Conservation (phyloP, 2,888 invertebrate species). For the Epinotia bilunana region DNA sequence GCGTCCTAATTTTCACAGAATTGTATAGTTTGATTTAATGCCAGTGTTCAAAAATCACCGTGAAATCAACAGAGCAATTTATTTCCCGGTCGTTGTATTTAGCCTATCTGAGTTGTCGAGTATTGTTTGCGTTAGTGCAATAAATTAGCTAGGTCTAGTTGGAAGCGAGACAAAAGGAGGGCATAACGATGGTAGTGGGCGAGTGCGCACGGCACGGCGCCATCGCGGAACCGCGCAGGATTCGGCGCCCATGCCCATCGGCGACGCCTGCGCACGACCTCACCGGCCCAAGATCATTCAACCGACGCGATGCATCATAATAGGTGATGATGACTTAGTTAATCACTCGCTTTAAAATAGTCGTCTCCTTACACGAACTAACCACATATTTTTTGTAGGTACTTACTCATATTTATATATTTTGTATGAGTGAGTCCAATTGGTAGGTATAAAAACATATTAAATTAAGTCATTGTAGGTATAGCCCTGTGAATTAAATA, state of each 20-base stretch:
- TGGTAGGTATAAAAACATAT: too few species aligned
- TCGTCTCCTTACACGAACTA: background rate
- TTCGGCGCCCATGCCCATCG: conserved; percentile 24
- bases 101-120: conserved; percentile 24
- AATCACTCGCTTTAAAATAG: conserved; percentile 2
- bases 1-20: background rate
- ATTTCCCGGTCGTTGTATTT: conserved; percentile 17
- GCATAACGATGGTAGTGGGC: conserved; percentile 42
- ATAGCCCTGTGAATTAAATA: conserved; percentile 4
- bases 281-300: conserved; percentile 38
- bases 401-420: background rate
- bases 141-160: conserved; percentile 42
- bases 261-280: conserved; percentile 38
- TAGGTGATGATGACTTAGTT: conserved; percentile 16
- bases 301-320: conserved; percentile 19
- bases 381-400: background rate
- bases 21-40: conserved; percentile 18
- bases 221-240: conserved; percentile 32
- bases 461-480: background rate
- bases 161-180: conserved; percentile 43
- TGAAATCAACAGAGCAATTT: conserved; percentile 19
- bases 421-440: background rate
- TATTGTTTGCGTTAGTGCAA: conserved; percentile 35
- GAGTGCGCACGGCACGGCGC: conserved; percentile 38
- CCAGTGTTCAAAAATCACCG: background rate